A percentile compares a stretch with the other conserved stretches of the same genome.
phyloP scores from a whole-genome alignment of 2,888 invertebrate species.

The Amphimallon solstitiale region DNA sequence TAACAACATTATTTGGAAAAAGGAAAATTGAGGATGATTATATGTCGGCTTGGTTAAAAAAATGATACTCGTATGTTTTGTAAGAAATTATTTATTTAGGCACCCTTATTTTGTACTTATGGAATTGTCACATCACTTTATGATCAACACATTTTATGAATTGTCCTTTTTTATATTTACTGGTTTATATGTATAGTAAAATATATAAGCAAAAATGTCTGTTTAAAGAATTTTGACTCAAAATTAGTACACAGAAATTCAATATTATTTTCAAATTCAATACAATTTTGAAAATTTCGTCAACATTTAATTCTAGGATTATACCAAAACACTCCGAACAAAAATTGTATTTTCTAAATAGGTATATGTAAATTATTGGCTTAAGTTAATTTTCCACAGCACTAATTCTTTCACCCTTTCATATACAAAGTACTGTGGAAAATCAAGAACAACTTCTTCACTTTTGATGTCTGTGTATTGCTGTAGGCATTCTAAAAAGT shows the following conservation, averaged over 20 bases:
- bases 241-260: constrained; percentile 10
- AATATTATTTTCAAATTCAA: too few relatives aligned
- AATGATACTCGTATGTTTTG: constrained; percentile 31
- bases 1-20: constrained; percentile 47
- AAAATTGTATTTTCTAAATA: too few relatives aligned
- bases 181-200: not conserved
- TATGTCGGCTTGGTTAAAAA: constrained; percentile 50
- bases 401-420: constrained; percentile 82
- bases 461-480: constrained; percentile 69
- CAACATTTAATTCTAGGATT: too few relatives aligned
- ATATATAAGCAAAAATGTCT: not conserved
- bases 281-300: too few relatives aligned
- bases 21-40: constrained; percentile 45
- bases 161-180: too few relatives aligned
- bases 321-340: too few relatives aligned
- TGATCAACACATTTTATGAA: not conserved
- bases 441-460: constrained; percentile 74
- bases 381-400: constrained; percentile 74
- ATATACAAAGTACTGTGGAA: constrained; percentile 84
- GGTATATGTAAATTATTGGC: constrained; percentile 34
- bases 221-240: not conserved
- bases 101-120: constrained; percentile 7
- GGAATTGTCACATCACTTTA: constrained; percentile 9
- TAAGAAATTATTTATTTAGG: constrained; percentile 8
- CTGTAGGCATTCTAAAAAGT: constrained; percentile 74